Base-by-base conservation (phyloP, 2,797 vertebrate genomes). In the Chromobotia macracanthus region DNA sequence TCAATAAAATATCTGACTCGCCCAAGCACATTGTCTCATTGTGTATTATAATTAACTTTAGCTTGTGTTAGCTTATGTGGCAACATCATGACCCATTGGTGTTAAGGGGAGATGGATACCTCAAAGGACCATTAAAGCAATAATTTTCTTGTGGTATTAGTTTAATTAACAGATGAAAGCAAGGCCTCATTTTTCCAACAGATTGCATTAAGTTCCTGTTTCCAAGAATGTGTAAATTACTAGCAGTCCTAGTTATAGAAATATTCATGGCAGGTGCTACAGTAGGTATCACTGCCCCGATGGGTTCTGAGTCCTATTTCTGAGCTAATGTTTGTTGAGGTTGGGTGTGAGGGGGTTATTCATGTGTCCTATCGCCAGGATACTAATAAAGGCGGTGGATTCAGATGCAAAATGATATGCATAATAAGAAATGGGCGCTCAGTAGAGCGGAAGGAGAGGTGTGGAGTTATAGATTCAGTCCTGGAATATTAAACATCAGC, bases 351-450 rank as follows among this genome's bases (percentile, higher is more conserved):
- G 46, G 41, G 31, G 55, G 48, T 65, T 55, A 28, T 78, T 19
- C 31, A 35, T 23, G 2, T 55, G 21, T 41, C 55, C 50, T 79
- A 51, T 72, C 61, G 61, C 38, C 72, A 80, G 61, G 73, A 79
- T 76, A 80, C 63, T 77, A 72, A 79, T 72, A 74, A 84, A 76
- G 41, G 72, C 68, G 66, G 60, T 25, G 48, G 67, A 82, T 77
- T 73, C 67, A 82, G 61, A 58, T 75, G 48, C 65, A 67, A 76
- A 82, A 80, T 76, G 48, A 81, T 79, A 76, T 77, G 72, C 80
- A 80, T 80, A 82, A 77, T 82, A 48, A 79, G 77, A 79, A 74
- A 68, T 60, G 23, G 31, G 21, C 1, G 12, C 75, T 67, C 44
- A 35, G 75, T 50, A 48, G 53, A 70, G 65, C n/a, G 25, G 56